Percentiles rank a stretch among this genome's conserved stretches.
These are phyloP conservation scores for Plectrocnemia conspersa DNA, from an alignment of 1,140 invertebrate genomes.

Conservation along the genomic window DNA sequence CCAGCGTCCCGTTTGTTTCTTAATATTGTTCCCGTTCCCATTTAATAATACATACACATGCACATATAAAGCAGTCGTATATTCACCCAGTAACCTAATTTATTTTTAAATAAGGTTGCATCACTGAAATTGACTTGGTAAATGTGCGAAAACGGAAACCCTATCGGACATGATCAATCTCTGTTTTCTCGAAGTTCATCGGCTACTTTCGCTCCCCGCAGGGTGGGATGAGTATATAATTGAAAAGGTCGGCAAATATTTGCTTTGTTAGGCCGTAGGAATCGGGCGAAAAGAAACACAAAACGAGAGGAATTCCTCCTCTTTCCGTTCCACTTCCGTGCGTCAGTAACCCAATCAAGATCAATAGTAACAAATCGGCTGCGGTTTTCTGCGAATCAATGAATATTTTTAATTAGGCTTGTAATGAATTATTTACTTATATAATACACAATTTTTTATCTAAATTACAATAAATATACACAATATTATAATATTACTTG, in stretches of 20 bases:
- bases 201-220: not conserved
- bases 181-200: not conserved
- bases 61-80: not conserved
- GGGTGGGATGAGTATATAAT: not conserved
- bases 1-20: constrained; percentile 11
- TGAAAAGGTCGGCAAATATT: constrained; percentile 9
- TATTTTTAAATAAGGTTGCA: not conserved
- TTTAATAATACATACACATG: constrained; percentile 15
- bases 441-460: too few relatives aligned
- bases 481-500: too few relatives aligned
- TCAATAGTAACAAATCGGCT: too few relatives aligned
- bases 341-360: too few relatives aligned
- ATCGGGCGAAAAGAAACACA: not conserved
- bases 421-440: too few relatives aligned
- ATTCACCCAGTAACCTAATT: not conserved
- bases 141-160: not conserved
- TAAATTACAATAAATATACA: too few relatives aligned
- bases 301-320: too few relatives aligned
- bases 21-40: constrained; percentile 5
- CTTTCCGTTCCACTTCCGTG: too few relatives aligned
- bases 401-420: too few relatives aligned
- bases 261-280: constrained; percentile 3
- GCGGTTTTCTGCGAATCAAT: too few relatives aligned
- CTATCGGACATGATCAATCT: constrained; percentile 8
- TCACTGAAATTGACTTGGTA: not conserved